Evolutionary conservation across 92 coral and sea anemone species (phyloP).

Genomic region (Metridium senile): DNA sequence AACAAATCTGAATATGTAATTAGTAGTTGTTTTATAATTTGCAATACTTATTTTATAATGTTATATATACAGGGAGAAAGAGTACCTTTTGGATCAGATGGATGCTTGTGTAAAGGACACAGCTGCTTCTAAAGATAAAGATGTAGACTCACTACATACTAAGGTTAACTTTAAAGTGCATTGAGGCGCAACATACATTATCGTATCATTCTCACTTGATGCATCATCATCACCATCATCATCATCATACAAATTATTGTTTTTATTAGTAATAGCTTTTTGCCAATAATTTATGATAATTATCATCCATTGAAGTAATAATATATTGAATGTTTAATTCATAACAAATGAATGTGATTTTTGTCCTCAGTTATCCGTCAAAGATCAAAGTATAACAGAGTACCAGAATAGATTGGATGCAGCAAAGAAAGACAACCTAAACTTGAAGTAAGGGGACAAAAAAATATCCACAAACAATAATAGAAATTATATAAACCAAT

Average conservation of each 20-base stretch:
- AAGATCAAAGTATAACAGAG: conserved; percentile 57
- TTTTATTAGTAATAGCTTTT: too few relatives aligned
- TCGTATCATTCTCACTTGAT: not conserved
- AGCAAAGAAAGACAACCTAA: conserved; percentile 52
- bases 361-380: conserved; percentile 57
- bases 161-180: conserved; percentile 41
- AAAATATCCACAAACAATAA: too few relatives aligned
- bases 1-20: too few relatives aligned
- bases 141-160: conserved; percentile 57
- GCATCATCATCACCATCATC: not conserved
- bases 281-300: too few relatives aligned
- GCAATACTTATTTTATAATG: too few relatives aligned
- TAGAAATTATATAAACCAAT: too few relatives aligned
- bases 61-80: conserved; percentile 61
- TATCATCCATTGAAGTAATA: too few relatives aligned
- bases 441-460: conserved; percentile 40
- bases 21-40: too few relatives aligned
- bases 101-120: conserved; percentile 79
- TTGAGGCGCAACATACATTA: too few relatives aligned
- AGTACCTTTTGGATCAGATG: conserved; percentile 75
- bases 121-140: conserved; percentile 64
- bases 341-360: too few relatives aligned
- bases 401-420: conserved; percentile 46
- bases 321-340: too few relatives aligned
- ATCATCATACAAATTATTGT: conserved; percentile 10